Percentiles rank a stretch among this genome's conserved stretches.
phyloP scores from a whole-genome alignment of 2,113 vertebrate species.

The Monopterus albus region DNA sequence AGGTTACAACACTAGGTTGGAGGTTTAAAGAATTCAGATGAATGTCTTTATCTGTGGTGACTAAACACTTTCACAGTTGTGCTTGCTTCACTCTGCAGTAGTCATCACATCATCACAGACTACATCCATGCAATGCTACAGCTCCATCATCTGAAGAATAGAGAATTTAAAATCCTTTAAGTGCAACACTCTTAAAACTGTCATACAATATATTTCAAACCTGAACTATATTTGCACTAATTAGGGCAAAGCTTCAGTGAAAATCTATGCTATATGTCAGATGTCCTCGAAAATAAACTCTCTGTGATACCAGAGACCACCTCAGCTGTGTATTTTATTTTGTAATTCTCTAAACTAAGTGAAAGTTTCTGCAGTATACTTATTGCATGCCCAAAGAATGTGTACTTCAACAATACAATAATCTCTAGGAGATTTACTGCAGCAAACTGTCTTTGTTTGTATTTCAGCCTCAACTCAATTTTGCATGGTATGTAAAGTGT shows the following conservation, averaged over 20 bases:
- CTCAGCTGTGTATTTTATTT: no score
- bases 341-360: not conserved
- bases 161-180: conserved; percentile 23
- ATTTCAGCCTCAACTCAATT: conserved; percentile 7
- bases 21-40: conserved; percentile 22
- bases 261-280: conserved; percentile 6
- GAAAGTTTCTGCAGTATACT: not conserved
- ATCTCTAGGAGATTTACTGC: not conserved
- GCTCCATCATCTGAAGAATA: conserved; percentile 30
- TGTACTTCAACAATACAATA: not conserved
- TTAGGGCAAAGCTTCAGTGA: not conserved
- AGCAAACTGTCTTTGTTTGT: not conserved
- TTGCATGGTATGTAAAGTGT: not conserved
- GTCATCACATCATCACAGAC: no score
- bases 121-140: not conserved
- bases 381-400: not conserved
- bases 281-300: conserved; percentile 21
- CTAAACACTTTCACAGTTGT: conserved; percentile 20
- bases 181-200: conserved; percentile 24
- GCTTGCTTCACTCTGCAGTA: conserved; percentile 2
- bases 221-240: conserved; percentile 12
- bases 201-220: conserved; percentile 49
- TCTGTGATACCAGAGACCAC: not conserved
- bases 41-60: conserved; percentile 8
- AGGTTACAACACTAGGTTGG: not conserved